Conservation (phyloP, 1,140 invertebrate genomes). For the Hylaeus volcanicus region DNA sequence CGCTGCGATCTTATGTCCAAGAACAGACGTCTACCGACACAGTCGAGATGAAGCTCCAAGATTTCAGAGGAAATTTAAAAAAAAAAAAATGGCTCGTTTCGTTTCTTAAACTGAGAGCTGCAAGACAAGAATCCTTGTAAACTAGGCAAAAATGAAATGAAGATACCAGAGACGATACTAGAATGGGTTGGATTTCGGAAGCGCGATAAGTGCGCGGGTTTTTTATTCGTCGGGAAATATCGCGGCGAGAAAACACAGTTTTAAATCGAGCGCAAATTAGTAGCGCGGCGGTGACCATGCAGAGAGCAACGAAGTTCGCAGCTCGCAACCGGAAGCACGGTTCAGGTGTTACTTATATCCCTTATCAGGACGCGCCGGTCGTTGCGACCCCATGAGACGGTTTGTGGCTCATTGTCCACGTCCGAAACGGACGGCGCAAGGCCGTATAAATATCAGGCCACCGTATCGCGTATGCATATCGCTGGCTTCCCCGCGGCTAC, state of each 20-base stretch:
- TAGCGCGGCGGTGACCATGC: not conserved
- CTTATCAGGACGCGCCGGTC: constrained; percentile 71
- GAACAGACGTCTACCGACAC: no score
- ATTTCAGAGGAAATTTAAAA: no score
- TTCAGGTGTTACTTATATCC: constrained; percentile 70
- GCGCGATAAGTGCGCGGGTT: not conserved
- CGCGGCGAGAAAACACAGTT: not conserved
- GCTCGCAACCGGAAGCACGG: constrained; percentile 71
- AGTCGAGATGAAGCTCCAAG: no score
- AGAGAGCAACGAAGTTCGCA: constrained; percentile 41
- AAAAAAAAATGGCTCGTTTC: no score
- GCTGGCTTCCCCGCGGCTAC: constrained; percentile 56
- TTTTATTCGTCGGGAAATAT: not conserved
- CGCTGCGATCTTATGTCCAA: no score
- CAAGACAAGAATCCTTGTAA: no score
- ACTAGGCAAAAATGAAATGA: no score
- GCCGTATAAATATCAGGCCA: constrained; percentile 63
- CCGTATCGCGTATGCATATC: constrained; percentile 59
- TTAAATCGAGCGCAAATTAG: constrained; percentile 5
- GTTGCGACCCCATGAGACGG: constrained; percentile 65
- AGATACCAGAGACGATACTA: no score
- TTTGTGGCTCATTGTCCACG: constrained; percentile 69
- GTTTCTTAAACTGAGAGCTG: no score
- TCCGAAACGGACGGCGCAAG: constrained; percentile 71
- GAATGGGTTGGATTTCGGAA: not conserved